phyloP scores from a whole-genome alignment of 2,888 invertebrate genomes.

The Physocephala rufipes region DNA sequence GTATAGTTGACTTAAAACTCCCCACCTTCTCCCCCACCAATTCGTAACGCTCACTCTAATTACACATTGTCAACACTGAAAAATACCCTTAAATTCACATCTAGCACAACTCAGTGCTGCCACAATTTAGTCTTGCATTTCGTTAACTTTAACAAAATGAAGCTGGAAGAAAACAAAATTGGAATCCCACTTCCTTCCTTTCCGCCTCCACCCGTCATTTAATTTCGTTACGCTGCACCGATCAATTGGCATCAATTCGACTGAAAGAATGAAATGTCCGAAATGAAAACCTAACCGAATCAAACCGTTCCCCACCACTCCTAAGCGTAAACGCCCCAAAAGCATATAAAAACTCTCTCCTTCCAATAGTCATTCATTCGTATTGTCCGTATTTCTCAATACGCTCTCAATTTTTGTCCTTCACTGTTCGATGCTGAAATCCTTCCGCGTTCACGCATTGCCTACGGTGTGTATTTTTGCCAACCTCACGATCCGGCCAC shows the following conservation, averaged over 20 bases:
- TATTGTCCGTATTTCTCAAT: too few relatives aligned
- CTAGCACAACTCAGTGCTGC: slow-evolving; percentile 6
- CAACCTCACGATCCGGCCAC: slow-evolving; percentile 33
- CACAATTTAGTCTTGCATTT: slow-evolving; percentile 22
- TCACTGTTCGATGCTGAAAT: not conserved
- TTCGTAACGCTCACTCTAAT: too few relatives aligned
- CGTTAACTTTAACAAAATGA: slow-evolving; percentile 14
- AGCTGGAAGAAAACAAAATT: slow-evolving; percentile 18
- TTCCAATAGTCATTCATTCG: too few relatives aligned
- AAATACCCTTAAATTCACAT: slow-evolving; percentile 1
- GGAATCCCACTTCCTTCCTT: not conserved
- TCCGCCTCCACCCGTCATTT: slow-evolving; percentile 12
- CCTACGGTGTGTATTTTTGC: slow-evolving; percentile 25
- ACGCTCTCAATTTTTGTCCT: too few relatives aligned
- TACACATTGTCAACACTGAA: not conserved
- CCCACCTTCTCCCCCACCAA: not conserved
- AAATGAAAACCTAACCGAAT: slow-evolving; percentile 6
- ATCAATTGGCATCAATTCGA: too few relatives aligned
- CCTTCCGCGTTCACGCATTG: not conserved
- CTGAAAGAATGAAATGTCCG: too few relatives aligned
- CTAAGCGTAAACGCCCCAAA: not conserved
- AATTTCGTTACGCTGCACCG: slow-evolving; percentile 19
- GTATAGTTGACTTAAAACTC: too few relatives aligned
- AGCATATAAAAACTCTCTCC: not conserved
- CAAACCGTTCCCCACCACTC: not conserved